Base-by-base conservation (phyloP, 2,797 vertebrate species). In the Clarias fuscus region DNA sequence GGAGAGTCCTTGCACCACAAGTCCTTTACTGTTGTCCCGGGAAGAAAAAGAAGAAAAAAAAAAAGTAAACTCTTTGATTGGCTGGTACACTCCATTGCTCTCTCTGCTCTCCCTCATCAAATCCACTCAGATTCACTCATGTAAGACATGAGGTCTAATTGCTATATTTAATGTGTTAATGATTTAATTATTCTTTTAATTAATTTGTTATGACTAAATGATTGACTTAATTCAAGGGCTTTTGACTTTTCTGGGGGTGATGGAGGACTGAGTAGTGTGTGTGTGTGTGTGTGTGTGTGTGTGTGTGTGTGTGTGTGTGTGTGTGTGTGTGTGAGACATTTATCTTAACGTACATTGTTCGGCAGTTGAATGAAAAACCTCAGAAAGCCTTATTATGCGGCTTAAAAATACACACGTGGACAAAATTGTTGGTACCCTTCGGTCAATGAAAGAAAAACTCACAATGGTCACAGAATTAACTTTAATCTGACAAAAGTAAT, bases 141-240 rank as follows among this genome's bases (percentile, higher is more conserved):
- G 95, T 94, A 95, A 92, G 93, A 95, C 95, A 95, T 90, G 92
- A 93, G 93, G 94, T 95, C 93, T 95, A 95, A 95, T 95, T 95
- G 94, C 93, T 92, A 89, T 93, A 94, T 95, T 95, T 94, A 95
- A 94, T 93, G 93, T 94, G 93, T 94, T 95, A 95, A 95, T 96
- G 94, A 95, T 94, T 95, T 95, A 95, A 95, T 95, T 95, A 96
- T 95, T 95, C 92, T 96, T 95, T 95, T 94, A 95, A 96, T 95
- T 94, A 94, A 95, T 95, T 95, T 94, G 94, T 94, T 94, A 95
- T 93, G 94, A 95, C 93, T 94, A 95, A 95, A 95, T 94, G 94
- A 95, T 93, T 95, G 94, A 93, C 92, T 94, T 94, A 93, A 95
- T 95, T 95, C 92, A 93, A 94, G 91, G 92, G 91, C 93, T 94